Conservation (phyloP, 2,113 vertebrate species). For the Apeltes quadracus region DNA sequence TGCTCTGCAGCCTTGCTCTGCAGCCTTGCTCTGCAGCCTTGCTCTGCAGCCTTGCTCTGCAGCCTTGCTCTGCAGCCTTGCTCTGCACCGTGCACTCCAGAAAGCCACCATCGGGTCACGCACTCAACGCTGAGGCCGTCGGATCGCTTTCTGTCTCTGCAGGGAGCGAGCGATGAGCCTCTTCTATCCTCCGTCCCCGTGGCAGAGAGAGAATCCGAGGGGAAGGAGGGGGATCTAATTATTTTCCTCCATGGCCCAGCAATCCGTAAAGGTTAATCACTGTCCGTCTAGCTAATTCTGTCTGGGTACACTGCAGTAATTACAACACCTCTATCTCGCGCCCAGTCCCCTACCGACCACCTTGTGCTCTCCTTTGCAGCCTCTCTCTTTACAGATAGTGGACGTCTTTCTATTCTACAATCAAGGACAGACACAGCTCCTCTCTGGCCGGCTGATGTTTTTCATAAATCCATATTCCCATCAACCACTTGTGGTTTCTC, state of each 20-base stretch:
- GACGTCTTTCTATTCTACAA: background rate
- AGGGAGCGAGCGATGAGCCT: constrained; percentile 53
- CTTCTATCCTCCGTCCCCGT: constrained; percentile 14
- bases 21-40: constrained; percentile 5
- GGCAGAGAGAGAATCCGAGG: constrained; percentile 43
- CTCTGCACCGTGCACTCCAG: background rate
- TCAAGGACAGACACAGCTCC: background rate
- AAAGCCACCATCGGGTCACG: background rate
- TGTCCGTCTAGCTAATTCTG: constrained; percentile 74
- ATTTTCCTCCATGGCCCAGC: constrained; percentile 74
- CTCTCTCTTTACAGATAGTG: constrained; percentile 10
- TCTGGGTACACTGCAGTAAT: constrained; percentile 72
- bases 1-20: background rate
- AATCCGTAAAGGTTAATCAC: constrained; percentile 82
- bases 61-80: background rate
- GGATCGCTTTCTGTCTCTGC: constrained; percentile 47
- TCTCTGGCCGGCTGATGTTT: background rate
- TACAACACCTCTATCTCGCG: constrained; percentile 47
- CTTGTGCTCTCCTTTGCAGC: constrained; percentile 14
- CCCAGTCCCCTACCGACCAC: constrained; percentile 31
- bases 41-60: background rate
- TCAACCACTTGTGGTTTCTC: background rate
- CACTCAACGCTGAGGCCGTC: constrained; percentile 12
- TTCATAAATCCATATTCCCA: background rate
- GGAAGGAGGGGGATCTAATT: constrained; percentile 71